phyloP scores from a whole-genome alignment of 2,888 invertebrate genomes.

The Eugnorisma glareosa region DNA sequence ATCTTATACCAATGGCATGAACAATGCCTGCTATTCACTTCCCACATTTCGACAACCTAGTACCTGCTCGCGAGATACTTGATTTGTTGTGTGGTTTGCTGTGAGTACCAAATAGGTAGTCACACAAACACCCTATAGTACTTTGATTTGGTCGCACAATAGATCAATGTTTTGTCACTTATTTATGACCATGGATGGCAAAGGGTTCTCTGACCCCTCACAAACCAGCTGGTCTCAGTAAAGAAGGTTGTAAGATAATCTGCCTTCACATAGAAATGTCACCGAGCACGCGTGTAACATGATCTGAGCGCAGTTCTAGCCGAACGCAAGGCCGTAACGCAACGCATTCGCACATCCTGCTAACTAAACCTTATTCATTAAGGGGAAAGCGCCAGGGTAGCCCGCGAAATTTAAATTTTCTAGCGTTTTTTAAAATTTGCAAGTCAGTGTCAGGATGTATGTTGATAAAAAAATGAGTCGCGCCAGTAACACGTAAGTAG shows the following conservation, averaged over 20 bases:
- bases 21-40: not conserved
- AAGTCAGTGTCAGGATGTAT: no score
- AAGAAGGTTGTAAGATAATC: not conserved
- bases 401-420: no score
- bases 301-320: conserved; percentile 5
- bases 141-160: not conserved
- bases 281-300: conserved; percentile 14
- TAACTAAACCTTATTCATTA: conserved; percentile 4
- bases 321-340: conserved; percentile 23
- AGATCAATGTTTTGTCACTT: not conserved
- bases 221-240: no score
- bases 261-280: not conserved
- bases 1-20: not conserved
- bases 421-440: no score
- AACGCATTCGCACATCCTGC: conserved; percentile 24
- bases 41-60: not conserved
- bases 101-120: not conserved
- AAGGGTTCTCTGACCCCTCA: not conserved
- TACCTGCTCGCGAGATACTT: not conserved
- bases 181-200: not conserved
- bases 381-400: no score
- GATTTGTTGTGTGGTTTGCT: not conserved
- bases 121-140: not conserved
- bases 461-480: no score
- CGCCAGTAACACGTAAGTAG: no score